phyloP scores from a whole-genome alignment of 2,888 invertebrate genomes.

The Morinoia aosen region DNA sequence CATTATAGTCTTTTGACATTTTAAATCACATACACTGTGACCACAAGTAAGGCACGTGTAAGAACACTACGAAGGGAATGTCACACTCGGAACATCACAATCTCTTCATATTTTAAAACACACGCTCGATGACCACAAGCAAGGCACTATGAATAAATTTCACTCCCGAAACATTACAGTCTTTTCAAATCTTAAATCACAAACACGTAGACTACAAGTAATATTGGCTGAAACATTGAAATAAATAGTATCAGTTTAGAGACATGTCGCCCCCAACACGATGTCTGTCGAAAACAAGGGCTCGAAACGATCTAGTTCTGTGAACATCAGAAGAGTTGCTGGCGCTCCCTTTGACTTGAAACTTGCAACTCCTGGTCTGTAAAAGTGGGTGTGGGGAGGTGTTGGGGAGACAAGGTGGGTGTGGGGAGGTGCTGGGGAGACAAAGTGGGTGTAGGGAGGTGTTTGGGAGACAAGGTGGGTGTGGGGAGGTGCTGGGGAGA shows the following conservation, averaged over 20 bases:
- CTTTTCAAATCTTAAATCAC: neutral
- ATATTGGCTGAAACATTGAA: neutral
- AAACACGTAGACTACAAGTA: neutral
- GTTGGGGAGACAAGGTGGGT: neutral
- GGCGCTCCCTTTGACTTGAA: neutral
- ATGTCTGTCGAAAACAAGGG: neutral
- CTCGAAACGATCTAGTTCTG: neutral
- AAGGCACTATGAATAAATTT: no score
- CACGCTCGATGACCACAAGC: no score
- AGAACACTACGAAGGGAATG: no score
- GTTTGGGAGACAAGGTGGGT: no score
- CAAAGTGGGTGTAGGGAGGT: no score
- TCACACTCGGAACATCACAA: no score
- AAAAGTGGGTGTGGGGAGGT: neutral
- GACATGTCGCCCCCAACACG: neutral
- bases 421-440: no score
- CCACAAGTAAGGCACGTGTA: neutral
- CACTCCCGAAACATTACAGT: no score
- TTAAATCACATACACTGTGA: neutral
- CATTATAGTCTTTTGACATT: neutral
- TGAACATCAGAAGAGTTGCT: neutral
- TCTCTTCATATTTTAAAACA: no score
- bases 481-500: no score
- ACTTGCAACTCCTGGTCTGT: neutral
- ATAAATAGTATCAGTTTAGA: neutral